These are phyloP conservation scores for Pectinophora gossypiella DNA, from an alignment of 1,140 invertebrate genomes.

Conservation along the genomic window DNA sequence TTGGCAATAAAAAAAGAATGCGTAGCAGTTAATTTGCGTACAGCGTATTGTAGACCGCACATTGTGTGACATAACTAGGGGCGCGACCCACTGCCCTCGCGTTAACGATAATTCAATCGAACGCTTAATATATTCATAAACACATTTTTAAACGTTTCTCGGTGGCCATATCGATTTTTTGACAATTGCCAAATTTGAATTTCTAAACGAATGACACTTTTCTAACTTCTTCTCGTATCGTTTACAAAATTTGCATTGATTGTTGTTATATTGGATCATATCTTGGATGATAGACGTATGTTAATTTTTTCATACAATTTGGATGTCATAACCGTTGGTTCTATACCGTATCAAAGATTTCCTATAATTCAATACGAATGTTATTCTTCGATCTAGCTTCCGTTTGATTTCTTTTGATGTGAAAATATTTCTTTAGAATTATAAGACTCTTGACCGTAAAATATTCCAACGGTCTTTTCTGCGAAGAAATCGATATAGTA, in stretches of 20 bases:
- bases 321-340: constrained; percentile 29
- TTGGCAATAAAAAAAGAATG: constrained; percentile 66
- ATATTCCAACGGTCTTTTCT: constrained; percentile 41
- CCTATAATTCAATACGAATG: constrained; percentile 33
- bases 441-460: constrained; percentile 35
- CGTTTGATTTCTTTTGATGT: constrained; percentile 51
- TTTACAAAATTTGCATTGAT: constrained; percentile 58
- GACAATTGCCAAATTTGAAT: constrained; percentile 48
- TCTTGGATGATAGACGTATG: constrained; percentile 63
- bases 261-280: constrained; percentile 58
- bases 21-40: constrained; percentile 66
- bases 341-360: constrained; percentile 27
- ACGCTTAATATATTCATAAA: constrained; percentile 54
- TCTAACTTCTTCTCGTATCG: constrained; percentile 33
- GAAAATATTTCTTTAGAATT: constrained; percentile 37
- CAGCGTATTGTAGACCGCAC: constrained; percentile 52
- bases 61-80: constrained; percentile 42
- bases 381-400: constrained; percentile 64
- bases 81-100: constrained; percentile 63
- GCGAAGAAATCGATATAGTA: constrained; percentile 22
- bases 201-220: constrained; percentile 34
- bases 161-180: constrained; percentile 47
- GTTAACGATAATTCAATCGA: constrained; percentile 64
- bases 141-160: constrained; percentile 48
- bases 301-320: constrained; percentile 41